A percentile compares a stretch with the other conserved stretches of the same genome.
Conservation (phyloP, 2,888 invertebrate species). For the Agriopis marginaria region DNA sequence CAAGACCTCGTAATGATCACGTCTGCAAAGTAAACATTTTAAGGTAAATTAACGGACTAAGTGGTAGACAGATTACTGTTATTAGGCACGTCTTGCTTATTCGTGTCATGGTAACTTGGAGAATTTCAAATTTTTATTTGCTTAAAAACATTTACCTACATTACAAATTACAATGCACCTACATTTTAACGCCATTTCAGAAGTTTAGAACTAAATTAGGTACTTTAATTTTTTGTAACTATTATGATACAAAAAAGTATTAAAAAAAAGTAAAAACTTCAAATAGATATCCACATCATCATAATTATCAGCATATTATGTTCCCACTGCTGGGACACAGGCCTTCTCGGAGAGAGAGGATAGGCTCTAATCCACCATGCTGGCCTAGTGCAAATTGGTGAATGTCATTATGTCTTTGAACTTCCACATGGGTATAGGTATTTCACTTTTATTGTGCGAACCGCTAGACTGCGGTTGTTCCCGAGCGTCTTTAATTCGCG, state of each 20-base stretch:
- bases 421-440: neutral
- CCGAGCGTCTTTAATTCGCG: too few relatives aligned
- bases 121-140: slow-evolving; percentile 22
- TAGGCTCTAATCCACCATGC: too few relatives aligned
- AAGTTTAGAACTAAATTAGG: neutral
- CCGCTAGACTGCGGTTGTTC: too few relatives aligned
- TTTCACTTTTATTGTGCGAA: neutral
- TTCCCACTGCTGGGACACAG: too few relatives aligned
- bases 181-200: neutral
- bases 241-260: too few relatives aligned
- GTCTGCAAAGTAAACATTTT: slow-evolving; percentile 35
- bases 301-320: too few relatives aligned
- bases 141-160: slow-evolving; percentile 12
- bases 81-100: slow-evolving; percentile 33
- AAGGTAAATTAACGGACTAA: slow-evolving; percentile 31
- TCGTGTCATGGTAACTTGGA: slow-evolving; percentile 32
- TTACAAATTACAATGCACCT: neutral
- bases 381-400: too few relatives aligned
- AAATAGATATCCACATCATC: too few relatives aligned
- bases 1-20: slow-evolving; percentile 31
- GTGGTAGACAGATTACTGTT: slow-evolving; percentile 25
- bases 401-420: too few relatives aligned
- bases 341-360: too few relatives aligned
- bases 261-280: too few relatives aligned
- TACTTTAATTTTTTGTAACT: too few relatives aligned